These are phyloP conservation scores for Theretra japonica DNA, from an alignment of 2,888 invertebrate species.

Conservation along the genomic window DNA sequence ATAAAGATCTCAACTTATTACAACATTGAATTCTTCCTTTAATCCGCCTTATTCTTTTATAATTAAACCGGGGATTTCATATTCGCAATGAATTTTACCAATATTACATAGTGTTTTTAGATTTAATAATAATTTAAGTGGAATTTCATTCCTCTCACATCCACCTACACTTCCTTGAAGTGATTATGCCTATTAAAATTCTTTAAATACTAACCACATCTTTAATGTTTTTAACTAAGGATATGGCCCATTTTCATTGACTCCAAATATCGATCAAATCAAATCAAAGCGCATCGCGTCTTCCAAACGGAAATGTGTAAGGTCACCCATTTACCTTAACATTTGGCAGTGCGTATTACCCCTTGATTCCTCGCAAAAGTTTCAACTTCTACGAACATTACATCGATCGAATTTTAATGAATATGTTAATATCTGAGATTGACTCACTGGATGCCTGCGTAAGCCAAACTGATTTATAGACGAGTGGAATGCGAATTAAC, in stretches of 20 bases:
- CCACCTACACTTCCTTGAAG: too few species aligned
- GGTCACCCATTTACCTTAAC: constrained; percentile 15
- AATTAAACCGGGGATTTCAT: too few species aligned
- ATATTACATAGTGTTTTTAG: too few species aligned
- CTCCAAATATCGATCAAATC: not conserved
- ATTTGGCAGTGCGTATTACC: constrained; percentile 3
- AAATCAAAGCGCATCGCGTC: not conserved
- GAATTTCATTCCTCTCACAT: too few species aligned
- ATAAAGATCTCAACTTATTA: too few species aligned
- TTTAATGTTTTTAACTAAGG: too few species aligned
- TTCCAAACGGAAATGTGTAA: constrained; percentile 6
- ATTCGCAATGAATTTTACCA: too few species aligned
- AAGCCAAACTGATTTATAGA: constrained; percentile 4
- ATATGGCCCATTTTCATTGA: not conserved
- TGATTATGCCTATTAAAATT: too few species aligned
- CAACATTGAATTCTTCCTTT: too few species aligned
- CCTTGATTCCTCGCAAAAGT: constrained; percentile 15
- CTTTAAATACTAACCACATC: too few species aligned
- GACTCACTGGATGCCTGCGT: constrained; percentile 19
- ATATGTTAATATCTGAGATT: constrained; percentile 9
- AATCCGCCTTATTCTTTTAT: too few species aligned
- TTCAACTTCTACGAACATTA: constrained; percentile 14
- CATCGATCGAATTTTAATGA: constrained; percentile 20
- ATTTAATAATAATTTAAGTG: too few species aligned
- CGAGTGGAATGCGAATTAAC: not conserved